Percentiles rank a stretch among this genome's conserved stretches.
Evolutionary conservation across 2,888 invertebrate species (phyloP).

Genomic region (Drosophila neotestacea): DNA sequence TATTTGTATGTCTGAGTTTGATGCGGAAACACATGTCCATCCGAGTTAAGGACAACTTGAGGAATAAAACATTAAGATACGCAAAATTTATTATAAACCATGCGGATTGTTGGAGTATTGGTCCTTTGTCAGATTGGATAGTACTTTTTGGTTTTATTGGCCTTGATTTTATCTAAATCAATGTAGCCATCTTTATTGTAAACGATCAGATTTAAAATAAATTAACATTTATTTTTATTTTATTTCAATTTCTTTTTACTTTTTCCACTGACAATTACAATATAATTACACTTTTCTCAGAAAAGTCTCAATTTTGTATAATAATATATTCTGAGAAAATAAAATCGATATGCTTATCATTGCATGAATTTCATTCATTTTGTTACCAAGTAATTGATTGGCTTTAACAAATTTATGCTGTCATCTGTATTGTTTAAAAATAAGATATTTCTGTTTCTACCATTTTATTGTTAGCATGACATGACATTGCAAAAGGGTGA

Average conservation of each 20-base stretch:
- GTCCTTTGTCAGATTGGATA: neutral
- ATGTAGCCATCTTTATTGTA: no score
- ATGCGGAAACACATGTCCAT: neutral
- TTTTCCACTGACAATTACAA: neutral
- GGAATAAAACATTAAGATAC: neutral
- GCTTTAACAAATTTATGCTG: neutral
- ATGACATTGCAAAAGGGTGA: neutral
- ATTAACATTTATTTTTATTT: neutral
- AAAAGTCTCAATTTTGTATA: no score
- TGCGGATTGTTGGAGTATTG: neutral
- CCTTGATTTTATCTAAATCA: neutral
- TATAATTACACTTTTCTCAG: no score
- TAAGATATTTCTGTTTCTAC: neutral
- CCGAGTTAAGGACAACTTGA: neutral
- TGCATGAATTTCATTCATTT: neutral
- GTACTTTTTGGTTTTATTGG: neutral
- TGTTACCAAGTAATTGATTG: neutral
- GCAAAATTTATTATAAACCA: neutral
- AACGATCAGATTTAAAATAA: neutral
- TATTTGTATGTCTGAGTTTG: neutral
- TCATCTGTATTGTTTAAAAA: neutral
- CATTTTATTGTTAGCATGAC: slow-evolving; percentile 15
- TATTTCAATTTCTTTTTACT: neutral
- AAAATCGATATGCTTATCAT: neutral
- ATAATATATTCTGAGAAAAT: neutral